Percentiles rank a stretch among this genome's conserved stretches.
phyloP scores from a whole-genome alignment of 2,113 vertebrate genomes.

The Colossoma macropomum region DNA sequence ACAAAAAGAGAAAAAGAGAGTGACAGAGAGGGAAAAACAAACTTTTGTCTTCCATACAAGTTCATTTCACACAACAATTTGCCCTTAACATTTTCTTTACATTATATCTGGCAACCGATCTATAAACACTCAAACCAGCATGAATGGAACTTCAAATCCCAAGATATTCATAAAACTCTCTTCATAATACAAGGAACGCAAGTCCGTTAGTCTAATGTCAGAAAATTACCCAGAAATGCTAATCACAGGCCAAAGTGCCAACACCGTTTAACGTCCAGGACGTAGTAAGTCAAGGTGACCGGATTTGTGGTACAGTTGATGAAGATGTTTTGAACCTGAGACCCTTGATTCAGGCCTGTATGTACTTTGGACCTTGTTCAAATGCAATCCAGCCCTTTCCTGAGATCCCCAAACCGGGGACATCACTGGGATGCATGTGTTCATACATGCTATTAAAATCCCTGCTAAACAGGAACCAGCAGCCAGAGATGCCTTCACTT shows the following conservation, averaged over 20 bases:
- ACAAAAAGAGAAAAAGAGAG: background rate
- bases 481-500: too few relatives aligned
- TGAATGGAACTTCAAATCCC: slow-evolving; percentile 3
- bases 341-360: too few relatives aligned
- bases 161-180: slow-evolving; percentile 10
- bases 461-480: too few relatives aligned
- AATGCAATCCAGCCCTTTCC: too few relatives aligned
- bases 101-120: background rate
- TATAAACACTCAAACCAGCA: background rate
- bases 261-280: background rate
- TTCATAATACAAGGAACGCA: slow-evolving; percentile 8
- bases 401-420: too few relatives aligned
- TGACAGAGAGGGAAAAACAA: background rate
- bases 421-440: too few relatives aligned
- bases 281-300: background rate
- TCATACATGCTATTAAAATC: too few relatives aligned
- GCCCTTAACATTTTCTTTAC: background rate
- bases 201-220: background rate
- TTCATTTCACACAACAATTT: slow-evolving; percentile 12
- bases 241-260: slow-evolving; percentile 1
- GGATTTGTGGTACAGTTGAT: background rate
- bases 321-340: too few relatives aligned
- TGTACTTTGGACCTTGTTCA: too few relatives aligned
- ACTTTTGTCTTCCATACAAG: slow-evolving; percentile 31
- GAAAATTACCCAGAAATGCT: background rate